Percentiles rank a stretch among this genome's conserved stretches.
Conservation (phyloP, 2,113 vertebrate species). For the Cryptoleucopteryx plumbea region DNA sequence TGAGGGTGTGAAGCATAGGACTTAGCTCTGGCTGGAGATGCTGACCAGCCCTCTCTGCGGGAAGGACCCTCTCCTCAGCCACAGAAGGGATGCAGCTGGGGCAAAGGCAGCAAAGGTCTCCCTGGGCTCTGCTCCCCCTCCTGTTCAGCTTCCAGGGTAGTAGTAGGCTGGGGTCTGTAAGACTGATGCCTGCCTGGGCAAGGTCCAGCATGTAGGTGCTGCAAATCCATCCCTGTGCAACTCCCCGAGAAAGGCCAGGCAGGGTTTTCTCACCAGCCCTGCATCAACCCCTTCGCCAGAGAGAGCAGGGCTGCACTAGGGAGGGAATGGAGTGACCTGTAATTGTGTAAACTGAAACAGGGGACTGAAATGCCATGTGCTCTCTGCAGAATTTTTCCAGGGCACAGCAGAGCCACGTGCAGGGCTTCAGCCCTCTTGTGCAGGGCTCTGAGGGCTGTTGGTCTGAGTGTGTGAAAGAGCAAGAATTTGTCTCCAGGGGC, state of each 20-base stretch:
- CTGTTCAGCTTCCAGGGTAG: not conserved
- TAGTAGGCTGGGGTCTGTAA: not conserved
- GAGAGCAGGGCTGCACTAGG: not conserved
- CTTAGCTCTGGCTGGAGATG: not conserved
- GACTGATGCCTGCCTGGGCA: not conserved
- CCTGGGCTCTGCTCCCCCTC: not conserved
- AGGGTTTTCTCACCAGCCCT: not conserved
- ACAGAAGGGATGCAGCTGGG: not conserved
- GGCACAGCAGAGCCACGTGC: not conserved
- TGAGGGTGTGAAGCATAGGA: accelerated
- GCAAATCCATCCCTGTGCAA: not conserved
- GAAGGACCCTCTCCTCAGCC: not conserved
- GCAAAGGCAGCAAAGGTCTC: not conserved
- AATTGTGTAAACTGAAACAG: not conserved
- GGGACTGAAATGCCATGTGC: not conserved
- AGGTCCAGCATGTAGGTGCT: not conserved
- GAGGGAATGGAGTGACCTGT: not conserved
- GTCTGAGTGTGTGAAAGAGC: not conserved
- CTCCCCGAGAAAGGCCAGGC: not conserved
- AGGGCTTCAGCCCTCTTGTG: not conserved
- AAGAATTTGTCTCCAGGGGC: not conserved
- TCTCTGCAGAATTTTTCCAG: not conserved
- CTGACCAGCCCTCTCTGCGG: not conserved
- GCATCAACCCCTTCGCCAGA: not conserved
- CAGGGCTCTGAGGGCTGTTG: not conserved